Evolutionary conservation across 2,113 vertebrate genomes (phyloP).

Genomic region (Syrmaticus mikado): DNA sequence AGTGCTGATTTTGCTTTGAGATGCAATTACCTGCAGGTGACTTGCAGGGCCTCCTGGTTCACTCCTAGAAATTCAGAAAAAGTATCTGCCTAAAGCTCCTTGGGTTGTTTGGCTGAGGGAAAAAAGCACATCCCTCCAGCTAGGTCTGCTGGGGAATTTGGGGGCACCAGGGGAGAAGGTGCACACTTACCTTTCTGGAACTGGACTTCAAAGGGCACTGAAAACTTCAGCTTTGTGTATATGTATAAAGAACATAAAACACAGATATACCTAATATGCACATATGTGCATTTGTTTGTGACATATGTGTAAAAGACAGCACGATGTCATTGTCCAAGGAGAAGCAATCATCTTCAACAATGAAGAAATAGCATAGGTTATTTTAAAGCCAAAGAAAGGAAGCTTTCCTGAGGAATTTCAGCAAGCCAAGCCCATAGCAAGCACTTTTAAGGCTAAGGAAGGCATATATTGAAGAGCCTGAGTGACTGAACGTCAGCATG

Average conservation of each 20-base stretch:
- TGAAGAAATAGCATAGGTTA: not conserved
- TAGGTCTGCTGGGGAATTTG: not conserved
- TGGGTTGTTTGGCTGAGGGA: not conserved
- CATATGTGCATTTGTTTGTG: not conserved
- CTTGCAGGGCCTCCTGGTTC: not conserved
- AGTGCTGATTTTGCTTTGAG: not conserved
- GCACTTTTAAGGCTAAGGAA: not conserved
- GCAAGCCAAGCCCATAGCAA: not conserved
- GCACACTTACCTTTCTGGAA: not conserved
- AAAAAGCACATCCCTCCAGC: not conserved
- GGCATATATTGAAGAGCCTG: not conserved
- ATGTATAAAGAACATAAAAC: not conserved
- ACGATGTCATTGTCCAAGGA: not conserved
- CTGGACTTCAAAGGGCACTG: not conserved
- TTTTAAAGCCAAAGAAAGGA: not conserved
- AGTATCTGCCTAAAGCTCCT: not conserved
- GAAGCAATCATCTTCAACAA: not conserved
- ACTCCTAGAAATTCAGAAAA: not conserved
- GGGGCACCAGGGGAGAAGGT: not conserved
- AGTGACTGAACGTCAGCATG: constrained; percentile 15
- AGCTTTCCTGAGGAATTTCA: not conserved
- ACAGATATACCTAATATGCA: not conserved
- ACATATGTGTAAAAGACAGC: not conserved
- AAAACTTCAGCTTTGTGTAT: not conserved
- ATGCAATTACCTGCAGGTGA: not conserved